Evolutionary conservation across 2,797 vertebrate species (phyloP), one percentile per base, ranked within the genome.

Genomic region (Pseudotriccus pelzelni): DNA sequence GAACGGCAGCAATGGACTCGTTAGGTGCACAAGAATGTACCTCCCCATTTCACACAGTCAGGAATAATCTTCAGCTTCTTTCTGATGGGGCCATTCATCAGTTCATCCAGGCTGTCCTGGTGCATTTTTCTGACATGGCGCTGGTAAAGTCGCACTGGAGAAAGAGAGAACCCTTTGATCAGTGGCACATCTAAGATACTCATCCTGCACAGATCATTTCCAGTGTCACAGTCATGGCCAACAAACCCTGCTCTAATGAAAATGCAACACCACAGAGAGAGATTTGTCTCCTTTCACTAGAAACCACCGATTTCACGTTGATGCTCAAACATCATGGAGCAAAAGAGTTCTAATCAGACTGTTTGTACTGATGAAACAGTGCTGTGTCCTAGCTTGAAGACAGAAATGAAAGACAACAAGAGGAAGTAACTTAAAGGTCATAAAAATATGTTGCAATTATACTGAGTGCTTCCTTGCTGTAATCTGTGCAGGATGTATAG

Each of bases 51-150:
- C 92, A 99, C 98, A 21, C 98, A 98, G 73, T 98, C 97, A 13
- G 99, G 99, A 93, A 99, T 99, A 77, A 99, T 97, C 90, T 92
- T 98, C 83, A 99, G 98, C 93, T 99, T 99, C 96, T 98, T 97
- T 87, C 98, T 98, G 97, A 99, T 98, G 76, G 98, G 98, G 53
- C 99, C 99, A 1, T 99, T 99, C 99, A 99, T 99, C 89, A 99
- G 97, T 63, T 98, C 90, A 10, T 93, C 98, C n/a, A 99, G 97
- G 13, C 98, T 96, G 14, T 97, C 95, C 37, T 95, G 80, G 9
- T 99, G 97, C 41, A 99, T 98, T 14, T 96, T 98, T 46, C 75
- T 76, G 55, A 99, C 83, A 3, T 99, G 98, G 36, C 96, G 98
- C 3, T 95, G 98, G 34, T 87, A 97, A 79, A 99, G 98, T 7